phyloP scores from a whole-genome alignment of 1,140 invertebrate genomes.

The Hydropsyche tenuis region DNA sequence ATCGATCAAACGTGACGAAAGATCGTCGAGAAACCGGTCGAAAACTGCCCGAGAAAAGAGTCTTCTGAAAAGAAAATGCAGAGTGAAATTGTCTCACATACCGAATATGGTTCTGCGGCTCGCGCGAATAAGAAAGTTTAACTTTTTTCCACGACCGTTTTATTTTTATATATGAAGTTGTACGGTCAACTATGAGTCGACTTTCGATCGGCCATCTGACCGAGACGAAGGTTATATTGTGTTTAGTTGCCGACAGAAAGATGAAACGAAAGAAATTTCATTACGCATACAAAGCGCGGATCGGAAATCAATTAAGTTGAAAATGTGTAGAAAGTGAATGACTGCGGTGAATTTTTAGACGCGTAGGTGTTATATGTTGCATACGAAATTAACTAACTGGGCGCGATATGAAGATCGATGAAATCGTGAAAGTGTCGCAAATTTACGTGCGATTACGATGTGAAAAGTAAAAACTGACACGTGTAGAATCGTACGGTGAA shows the following conservation, averaged over 20 bases:
- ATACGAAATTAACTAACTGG: background rate
- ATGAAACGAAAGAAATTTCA: too few relatives aligned
- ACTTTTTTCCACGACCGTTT: background rate
- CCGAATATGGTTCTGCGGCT: conserved; percentile 19
- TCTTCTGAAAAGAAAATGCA: background rate
- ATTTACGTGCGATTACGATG: background rate
- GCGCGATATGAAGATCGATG: background rate
- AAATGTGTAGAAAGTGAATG: background rate
- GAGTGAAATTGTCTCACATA: conserved; percentile 3
- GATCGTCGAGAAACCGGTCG: background rate
- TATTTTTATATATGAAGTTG: too few relatives aligned
- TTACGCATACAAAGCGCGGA: too few relatives aligned
- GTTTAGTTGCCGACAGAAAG: too few relatives aligned
- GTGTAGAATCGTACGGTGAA: background rate
- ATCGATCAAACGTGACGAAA: conserved; percentile 2
- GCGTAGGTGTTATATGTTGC: background rate
- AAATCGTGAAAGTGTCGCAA: conserved; percentile 10
- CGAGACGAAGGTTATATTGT: too few relatives aligned
- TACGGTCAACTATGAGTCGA: too few relatives aligned
- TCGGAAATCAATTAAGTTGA: too few relatives aligned
- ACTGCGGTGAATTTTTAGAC: background rate
- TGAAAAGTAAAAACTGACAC: background rate
- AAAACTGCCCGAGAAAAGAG: background rate
- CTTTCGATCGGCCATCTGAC: too few relatives aligned
- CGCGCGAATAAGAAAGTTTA: background rate